Evolutionary conservation across 2,113 vertebrate species (phyloP), one percentile per base, ranked within the genome.

Genomic region (Psittacula cyanocephala): DNA sequence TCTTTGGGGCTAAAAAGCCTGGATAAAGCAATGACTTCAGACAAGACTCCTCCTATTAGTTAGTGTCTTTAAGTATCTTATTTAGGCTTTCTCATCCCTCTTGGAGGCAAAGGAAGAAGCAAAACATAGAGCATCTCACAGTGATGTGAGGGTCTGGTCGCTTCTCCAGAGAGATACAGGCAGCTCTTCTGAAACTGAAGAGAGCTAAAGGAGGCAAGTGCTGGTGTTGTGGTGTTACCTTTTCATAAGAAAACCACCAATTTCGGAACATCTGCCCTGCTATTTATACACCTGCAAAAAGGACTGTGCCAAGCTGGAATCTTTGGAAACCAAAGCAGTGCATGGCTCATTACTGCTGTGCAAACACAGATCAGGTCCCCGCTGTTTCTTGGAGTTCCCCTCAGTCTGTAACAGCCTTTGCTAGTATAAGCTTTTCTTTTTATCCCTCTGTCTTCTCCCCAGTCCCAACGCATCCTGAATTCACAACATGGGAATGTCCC

Each of bases 241-340:
- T 81, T 52, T 17, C 28, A 5, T 83, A 31, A 74, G 63, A 67
- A 85, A 75, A 39, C 11, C 74, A 77, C 63, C 7, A 6, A 0
- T 44, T 77, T 72, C n/a, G 78, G 20, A 35, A 6, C 15, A 89
- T 67, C 50, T 91, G 46, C 72, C 65, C 52, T 87, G 25, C 46
- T 85, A 0, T 76, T 82, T 15, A 6, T 52, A 28, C 44, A 64
- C n/a, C 70, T 91, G 75, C 17, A 19, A 77, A 82, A 82, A 41
- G 1, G 0, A 76, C 74, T 50, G 31, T 80, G 79, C 75, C 65
- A 52, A 84, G 83, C 53, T 71, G 85, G 71, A 75, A 23, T 18
- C 50, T 81, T 37, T 91, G 88, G 92, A 96, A 93, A 52, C 47
- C 77, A 69, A 52, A 93, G 69, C 29, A 41, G n/a, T 4, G 23